Base-by-base conservation (phyloP, 2,888 invertebrate genomes). In the Drymonia ruficornis region DNA sequence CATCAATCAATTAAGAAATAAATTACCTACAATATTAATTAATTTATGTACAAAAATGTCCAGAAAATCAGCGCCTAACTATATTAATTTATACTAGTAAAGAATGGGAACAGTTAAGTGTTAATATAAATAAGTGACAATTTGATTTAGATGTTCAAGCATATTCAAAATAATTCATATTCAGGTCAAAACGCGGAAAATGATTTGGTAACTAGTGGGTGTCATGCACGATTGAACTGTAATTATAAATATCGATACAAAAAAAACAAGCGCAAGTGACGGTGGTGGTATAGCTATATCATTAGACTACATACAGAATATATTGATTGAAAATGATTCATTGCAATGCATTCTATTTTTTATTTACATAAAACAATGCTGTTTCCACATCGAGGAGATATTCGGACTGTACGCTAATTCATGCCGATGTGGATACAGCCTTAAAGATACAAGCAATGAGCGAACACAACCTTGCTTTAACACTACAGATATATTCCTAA, bases 1-100 rank as follows among this genome's bases (percentile, higher is more conserved):
- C 16, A 46, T 46, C 29, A 42, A 76, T 76, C 64, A 70, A 74
- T 63, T 65, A 73, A 73, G 61, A 74, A 78, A 80, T 78, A 82
- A 81, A 72, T 76, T 75, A 77, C 19, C 8, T 44, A 47, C 59
- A 70, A 66, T 70, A 70, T 75, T 65, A 54, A 71, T 59, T 52
- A 72, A 77, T 74, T 74, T 80, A 68, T 68, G 52, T 71, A 68
- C 72, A 77, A 67, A 54, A 48, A 62, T 62, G 58, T 67, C 55
- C 61, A 64, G 59, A 67, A 65, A 56, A 64, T 61, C 55, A 58
- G 61, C 49, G 51, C 55, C 54, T 60, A 59, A 59, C 55, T 54
- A 60, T 70, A 67, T 40, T 28, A 58, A 56, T 61, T 68, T 52
- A 59, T 23, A 56, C 55, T 60, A 63, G 45, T 46, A 61, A 53